A percentile compares a stretch with the other conserved stretches of the same genome.
Evolutionary conservation across 2,888 invertebrate genomes (phyloP).

Genomic region (Amiota communis): DNA sequence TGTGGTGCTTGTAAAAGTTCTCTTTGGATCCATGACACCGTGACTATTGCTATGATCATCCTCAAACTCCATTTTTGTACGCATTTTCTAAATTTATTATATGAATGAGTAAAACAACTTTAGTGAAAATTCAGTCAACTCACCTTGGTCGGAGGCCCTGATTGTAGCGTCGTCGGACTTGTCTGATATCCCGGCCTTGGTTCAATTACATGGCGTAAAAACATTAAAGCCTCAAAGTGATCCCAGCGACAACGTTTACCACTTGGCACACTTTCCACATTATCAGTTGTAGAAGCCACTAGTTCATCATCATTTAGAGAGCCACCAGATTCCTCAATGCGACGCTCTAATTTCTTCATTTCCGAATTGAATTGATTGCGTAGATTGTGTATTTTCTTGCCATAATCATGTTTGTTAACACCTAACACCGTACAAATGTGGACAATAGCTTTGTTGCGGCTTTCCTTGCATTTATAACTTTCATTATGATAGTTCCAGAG

Average conservation of each 20-base stretch:
- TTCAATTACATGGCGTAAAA: conserved; percentile 66
- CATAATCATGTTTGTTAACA: conserved; percentile 68
- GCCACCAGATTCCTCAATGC: conserved; percentile 57
- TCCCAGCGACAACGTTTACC: conserved; percentile 67
- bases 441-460: conserved; percentile 64
- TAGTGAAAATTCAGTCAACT: neutral
- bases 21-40: neutral
- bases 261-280: neutral
- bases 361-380: conserved; percentile 72
- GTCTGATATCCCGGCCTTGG: conserved; percentile 65
- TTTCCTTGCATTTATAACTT: conserved; percentile 68
- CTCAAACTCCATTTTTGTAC: conserved; percentile 40
- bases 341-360: conserved; percentile 68
- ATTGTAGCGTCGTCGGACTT: conserved; percentile 13
- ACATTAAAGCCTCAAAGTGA: conserved; percentile 70
- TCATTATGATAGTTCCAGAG: conserved; percentile 71
- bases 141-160: neutral
- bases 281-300: neutral
- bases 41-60: conserved; percentile 38
- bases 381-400: conserved; percentile 71
- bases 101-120: neutral
- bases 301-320: conserved; percentile 17
- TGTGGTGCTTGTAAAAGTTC: conserved; percentile 32
- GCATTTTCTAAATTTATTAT: conserved; percentile 36
- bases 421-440: conserved; percentile 61